Percentiles rank a stretch among this genome's conserved stretches.
Conservation (phyloP, 2,113 vertebrate species). For the Phylloscopus trochilus region DNA sequence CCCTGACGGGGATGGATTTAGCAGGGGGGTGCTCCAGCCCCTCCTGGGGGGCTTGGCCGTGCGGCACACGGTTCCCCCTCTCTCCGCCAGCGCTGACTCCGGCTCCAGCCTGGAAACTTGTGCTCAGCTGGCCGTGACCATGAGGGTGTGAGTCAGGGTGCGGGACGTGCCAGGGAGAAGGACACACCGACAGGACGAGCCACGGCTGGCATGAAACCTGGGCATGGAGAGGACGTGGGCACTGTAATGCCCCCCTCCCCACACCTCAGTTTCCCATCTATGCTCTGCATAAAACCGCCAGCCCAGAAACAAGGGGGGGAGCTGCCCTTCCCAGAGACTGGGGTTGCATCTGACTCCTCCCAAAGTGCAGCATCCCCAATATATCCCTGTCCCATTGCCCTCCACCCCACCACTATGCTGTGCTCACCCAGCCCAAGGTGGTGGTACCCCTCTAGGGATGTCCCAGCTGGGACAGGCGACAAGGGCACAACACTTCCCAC, state of each 20-base stretch:
- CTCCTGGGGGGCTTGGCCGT: not conserved
- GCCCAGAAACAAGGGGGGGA: accelerated
- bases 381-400: not conserved
- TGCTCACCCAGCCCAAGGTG: not conserved
- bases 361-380: not conserved
- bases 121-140: not conserved
- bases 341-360: not conserved
- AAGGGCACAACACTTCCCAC: not conserved
- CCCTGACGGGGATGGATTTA: not conserved
- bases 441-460: not conserved
- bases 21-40: not conserved
- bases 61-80: not conserved
- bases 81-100: not conserved
- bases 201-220: not conserved
- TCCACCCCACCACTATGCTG: not conserved
- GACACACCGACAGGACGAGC: not conserved
- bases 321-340: not conserved
- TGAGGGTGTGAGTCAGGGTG: slow-evolving; percentile 28
- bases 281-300: accelerated
- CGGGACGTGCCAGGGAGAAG: not conserved
- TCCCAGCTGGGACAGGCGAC: not conserved
- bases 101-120: slow-evolving; percentile 27
- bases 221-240: not conserved
- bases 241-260: not conserved
- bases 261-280: not conserved